A percentile compares a stretch with the other conserved stretches of the same genome.
Conservation (phyloP, 2,797 vertebrate species). For the Acanthopagrus latus region DNA sequence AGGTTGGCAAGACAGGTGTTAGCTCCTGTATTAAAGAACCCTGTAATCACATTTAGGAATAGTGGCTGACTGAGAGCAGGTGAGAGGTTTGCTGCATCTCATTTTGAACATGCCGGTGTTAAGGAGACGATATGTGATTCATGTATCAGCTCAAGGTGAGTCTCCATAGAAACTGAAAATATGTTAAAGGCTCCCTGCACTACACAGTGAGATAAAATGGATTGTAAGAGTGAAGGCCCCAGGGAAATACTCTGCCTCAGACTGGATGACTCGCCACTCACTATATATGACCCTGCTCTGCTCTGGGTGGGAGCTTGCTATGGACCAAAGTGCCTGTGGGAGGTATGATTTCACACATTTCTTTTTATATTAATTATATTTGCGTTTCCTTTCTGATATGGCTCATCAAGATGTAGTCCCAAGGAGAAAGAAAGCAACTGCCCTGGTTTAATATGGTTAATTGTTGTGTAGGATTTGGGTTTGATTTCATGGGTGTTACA, state of each 20-base stretch:
- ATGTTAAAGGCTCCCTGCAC: conserved; percentile 28
- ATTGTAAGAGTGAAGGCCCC: conserved; percentile 27
- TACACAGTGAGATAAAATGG: conserved; percentile 41
- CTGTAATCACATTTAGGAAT: conserved; percentile 60
- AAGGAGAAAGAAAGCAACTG: conserved; percentile 7
- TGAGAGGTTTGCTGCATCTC: conserved; percentile 50
- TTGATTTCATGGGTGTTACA: conserved; percentile 11
- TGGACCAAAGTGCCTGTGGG: conserved; percentile 77
- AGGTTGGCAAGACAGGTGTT: conserved; percentile 50
- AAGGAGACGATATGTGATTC: conserved; percentile 28
- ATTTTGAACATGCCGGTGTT: conserved; percentile 44
- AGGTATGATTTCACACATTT: conserved; percentile 46
- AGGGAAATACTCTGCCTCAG: conserved; percentile 25
- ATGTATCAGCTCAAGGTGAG: conserved; percentile 33
- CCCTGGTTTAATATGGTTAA: conserved; percentile 28
- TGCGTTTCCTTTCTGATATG: conserved; percentile 6
- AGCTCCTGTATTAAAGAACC: conserved; percentile 47
- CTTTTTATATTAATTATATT: conserved; percentile 15
- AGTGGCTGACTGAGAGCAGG: conserved; percentile 32
- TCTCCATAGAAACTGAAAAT: conserved; percentile 33
- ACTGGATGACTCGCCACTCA: conserved; percentile 35
- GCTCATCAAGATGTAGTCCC: conserved; percentile 12
- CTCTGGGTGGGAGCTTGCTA: conserved; percentile 52
- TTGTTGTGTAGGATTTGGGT: conserved; percentile 5
- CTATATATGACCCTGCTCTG: conserved; percentile 29